phyloP scores from a whole-genome alignment of 2,888 invertebrate species.

The Idaea dimidiata region DNA sequence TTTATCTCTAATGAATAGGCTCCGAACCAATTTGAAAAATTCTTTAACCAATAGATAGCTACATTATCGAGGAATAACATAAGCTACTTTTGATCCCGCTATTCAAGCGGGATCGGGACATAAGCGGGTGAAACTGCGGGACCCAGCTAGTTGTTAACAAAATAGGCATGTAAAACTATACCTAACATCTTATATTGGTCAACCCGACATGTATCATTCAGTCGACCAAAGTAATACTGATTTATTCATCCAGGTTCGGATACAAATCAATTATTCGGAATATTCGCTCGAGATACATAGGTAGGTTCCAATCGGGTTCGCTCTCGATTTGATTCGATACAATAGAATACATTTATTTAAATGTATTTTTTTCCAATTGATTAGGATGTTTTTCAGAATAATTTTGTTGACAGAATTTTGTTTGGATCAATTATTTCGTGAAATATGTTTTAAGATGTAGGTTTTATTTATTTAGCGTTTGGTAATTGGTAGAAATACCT shows the following conservation, averaged over 20 bases:
- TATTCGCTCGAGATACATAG: constrained; percentile 8
- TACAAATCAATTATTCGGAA: constrained; percentile 31
- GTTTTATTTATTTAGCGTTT: background rate
- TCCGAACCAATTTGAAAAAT: too few species aligned
- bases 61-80: too few species aligned
- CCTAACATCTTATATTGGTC: background rate
- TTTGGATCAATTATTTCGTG: background rate
- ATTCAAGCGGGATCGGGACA: too few species aligned
- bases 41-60: too few species aligned
- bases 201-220: background rate
- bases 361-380: background rate
- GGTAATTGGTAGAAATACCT: too few species aligned
- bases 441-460: background rate
- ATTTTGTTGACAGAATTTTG: background rate
- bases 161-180: too few species aligned
- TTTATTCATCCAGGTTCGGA: constrained; percentile 21
- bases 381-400: background rate
- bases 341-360: background rate
- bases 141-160: too few species aligned
- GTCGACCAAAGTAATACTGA: constrained; percentile 9
- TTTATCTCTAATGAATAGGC: too few species aligned
- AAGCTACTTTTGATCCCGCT: too few species aligned
- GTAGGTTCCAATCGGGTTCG: constrained; percentile 17
- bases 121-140: too few species aligned
- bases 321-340: constrained; percentile 2